Conservation (phyloP, 1,140 invertebrate genomes). For the Helicoverpa zea region DNA sequence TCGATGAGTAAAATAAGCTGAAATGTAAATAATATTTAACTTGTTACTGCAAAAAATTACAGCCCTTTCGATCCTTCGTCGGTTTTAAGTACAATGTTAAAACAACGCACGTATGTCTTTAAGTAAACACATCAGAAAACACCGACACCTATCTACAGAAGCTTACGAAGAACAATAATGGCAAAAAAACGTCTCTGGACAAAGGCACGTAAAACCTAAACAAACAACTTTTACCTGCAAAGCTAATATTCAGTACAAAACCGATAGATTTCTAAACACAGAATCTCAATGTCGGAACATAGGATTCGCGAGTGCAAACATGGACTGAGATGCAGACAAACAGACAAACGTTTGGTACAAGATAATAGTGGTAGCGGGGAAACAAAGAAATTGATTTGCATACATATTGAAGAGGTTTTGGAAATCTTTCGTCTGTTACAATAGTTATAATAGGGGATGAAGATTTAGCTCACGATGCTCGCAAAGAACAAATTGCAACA, state of each 20-base stretch:
- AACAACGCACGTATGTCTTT: neutral
- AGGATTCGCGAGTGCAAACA: constrained; percentile 26
- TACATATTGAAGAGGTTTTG: no score
- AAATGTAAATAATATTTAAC: no score
- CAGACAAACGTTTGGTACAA: constrained; percentile 3
- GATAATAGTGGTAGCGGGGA: neutral
- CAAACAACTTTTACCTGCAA: constrained; percentile 33
- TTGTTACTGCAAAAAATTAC: no score
- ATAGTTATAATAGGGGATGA: no score
- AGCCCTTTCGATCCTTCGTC: neutral
- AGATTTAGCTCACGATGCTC: no score
- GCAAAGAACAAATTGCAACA: neutral
- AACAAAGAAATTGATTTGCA: neutral
- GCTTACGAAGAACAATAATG: constrained; percentile 13
- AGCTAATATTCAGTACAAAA: constrained; percentile 7
- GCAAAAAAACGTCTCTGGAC: constrained; percentile 8
- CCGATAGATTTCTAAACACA: constrained; percentile 38
- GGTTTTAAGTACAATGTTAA: neutral
- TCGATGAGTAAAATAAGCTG: neutral
- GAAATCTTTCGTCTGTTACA: no score
- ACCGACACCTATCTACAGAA: constrained; percentile 18
- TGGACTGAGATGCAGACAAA: constrained; percentile 7
- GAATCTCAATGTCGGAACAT: constrained; percentile 15
- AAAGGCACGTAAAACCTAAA: constrained; percentile 20
- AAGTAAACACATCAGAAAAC: neutral